Evolutionary conservation across 2,888 invertebrate species (phyloP).

Genomic region (Spilosoma lubricipeda): DNA sequence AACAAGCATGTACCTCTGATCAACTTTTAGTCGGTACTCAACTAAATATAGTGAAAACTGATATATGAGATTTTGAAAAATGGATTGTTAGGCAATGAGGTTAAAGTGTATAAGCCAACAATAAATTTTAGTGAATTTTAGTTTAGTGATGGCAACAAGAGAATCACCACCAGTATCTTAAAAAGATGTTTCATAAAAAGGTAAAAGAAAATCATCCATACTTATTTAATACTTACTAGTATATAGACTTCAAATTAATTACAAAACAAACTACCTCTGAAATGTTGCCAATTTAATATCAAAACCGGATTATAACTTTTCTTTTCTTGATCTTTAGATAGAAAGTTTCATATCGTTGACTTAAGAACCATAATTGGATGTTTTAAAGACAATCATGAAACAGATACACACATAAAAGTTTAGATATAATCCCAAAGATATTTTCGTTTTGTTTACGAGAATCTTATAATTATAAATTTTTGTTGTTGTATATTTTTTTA

Average conservation of each 20-base stretch:
- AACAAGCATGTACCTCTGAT: too few relatives aligned
- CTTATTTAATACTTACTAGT: background rate
- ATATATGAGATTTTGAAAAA: too few relatives aligned
- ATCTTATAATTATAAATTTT: too few relatives aligned
- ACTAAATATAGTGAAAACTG: too few relatives aligned
- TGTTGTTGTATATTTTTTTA: background rate
- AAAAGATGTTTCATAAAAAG: background rate
- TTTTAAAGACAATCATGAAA: background rate
- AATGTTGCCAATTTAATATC: background rate
- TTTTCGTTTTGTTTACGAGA: background rate
- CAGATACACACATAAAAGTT: background rate
- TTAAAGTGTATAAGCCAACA: too few relatives aligned
- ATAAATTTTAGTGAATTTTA: too few relatives aligned
- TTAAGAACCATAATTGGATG: background rate
- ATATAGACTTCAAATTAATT: background rate
- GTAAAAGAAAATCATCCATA: background rate
- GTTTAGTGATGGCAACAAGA: too few relatives aligned
- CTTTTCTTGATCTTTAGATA: background rate
- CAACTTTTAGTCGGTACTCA: too few relatives aligned
- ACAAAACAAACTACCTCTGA: background rate
- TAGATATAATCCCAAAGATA: background rate
- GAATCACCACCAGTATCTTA: background rate
- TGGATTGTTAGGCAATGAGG: too few relatives aligned
- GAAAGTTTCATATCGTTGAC: background rate
- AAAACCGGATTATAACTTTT: background rate